Conservation (phyloP, 2,797 vertebrate species). For the Trachops cirrhosus region DNA sequence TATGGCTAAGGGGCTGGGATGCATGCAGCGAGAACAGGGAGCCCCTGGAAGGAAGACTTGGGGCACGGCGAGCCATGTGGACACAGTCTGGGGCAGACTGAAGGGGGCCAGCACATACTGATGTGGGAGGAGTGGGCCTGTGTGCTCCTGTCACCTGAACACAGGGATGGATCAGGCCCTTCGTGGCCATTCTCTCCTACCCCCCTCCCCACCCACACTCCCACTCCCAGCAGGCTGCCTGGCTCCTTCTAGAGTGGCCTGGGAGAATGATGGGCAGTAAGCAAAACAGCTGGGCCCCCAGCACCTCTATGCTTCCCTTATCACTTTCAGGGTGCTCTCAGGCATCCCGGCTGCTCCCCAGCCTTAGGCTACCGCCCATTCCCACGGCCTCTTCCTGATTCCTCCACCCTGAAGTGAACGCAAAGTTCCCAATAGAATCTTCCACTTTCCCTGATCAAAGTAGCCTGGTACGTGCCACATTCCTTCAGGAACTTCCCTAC, state of each 20-base stretch:
- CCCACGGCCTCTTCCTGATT: neutral
- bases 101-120: neutral
- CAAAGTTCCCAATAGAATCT: neutral
- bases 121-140: neutral
- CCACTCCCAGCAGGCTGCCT: neutral
- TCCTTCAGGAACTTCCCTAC: neutral
- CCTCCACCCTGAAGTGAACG: neutral
- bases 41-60: neutral
- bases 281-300: neutral
- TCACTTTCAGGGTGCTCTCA: neutral
- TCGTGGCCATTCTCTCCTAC: neutral
- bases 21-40: neutral
- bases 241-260: neutral
- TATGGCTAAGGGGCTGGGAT: neutral
- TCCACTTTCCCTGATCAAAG: no score
- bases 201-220: no score
- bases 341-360: neutral
- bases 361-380: neutral
- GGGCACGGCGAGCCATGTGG: neutral
- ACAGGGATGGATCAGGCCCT: neutral
- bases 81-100: neutral
- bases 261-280: neutral
- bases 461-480: rapidly evolving
- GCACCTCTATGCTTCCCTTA: neutral
- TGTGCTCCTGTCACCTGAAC: neutral